phyloP scores from a whole-genome alignment of 2,113 vertebrate genomes.

The Myotis lucifugus region DNA sequence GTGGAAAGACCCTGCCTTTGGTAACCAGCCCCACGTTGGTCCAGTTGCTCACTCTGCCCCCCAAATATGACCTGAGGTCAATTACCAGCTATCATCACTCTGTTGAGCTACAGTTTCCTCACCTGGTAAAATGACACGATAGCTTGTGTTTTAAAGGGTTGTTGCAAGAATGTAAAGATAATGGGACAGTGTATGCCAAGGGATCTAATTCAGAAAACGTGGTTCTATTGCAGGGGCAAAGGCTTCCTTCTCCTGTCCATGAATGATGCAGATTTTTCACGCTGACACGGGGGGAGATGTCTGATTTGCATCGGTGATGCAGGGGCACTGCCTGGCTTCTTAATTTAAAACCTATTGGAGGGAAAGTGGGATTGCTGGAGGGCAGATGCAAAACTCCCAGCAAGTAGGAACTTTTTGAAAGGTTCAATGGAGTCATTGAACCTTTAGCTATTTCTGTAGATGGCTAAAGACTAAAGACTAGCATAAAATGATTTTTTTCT shows the following conservation, averaged over 20 bases:
- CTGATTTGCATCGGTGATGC: neutral
- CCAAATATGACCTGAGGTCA: neutral
- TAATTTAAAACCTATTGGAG: constrained; percentile 44
- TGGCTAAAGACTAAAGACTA: neutral
- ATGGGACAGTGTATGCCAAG: neutral
- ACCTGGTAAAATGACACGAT: neutral
- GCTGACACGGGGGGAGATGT: neutral
- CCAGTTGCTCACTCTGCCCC: neutral
- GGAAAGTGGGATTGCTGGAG: neutral
- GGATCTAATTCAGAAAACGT: constrained; percentile 6
- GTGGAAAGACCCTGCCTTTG: neutral
- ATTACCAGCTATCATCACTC: neutral
- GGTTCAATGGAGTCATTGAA: neutral
- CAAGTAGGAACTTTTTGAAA: neutral
- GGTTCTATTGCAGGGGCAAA: neutral
- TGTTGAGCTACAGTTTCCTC: neutral
- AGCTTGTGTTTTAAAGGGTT: constrained; percentile 4
- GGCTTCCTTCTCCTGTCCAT: neutral
- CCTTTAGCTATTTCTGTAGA: neutral
- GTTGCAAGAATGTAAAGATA: neutral
- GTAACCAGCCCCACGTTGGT: neutral
- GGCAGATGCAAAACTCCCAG: neutral
- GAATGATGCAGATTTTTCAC: neutral
- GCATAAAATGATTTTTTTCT: constrained; percentile 25
- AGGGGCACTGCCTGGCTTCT: neutral